Evolutionary conservation across 2,888 invertebrate genomes (phyloP).

Genomic region (Thecophora atra): DNA sequence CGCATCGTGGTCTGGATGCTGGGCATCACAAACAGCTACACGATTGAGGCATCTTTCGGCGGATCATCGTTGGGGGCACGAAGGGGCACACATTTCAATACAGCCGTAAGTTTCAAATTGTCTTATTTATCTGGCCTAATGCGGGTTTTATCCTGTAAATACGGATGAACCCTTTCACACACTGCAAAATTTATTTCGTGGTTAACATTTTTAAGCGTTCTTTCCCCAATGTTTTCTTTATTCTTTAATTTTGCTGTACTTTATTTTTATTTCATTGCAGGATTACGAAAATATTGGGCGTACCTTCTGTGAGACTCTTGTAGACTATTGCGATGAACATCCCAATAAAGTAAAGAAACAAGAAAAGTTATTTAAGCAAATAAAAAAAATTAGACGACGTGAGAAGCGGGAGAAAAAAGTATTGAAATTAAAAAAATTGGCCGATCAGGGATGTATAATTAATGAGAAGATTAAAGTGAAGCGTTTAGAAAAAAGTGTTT

Average conservation of each 20-base stretch:
- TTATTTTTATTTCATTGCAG: no score
- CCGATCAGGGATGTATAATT: conserved; percentile 66
- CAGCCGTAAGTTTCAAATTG: conserved; percentile 67
- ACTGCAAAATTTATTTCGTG: no score
- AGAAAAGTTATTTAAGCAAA: conserved; percentile 61
- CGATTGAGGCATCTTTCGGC: conserved; percentile 94
- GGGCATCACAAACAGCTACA: conserved; percentile 93
- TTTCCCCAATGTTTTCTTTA: conserved; percentile 19
- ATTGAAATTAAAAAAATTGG: conserved; percentile 66
- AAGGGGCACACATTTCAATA: conserved; percentile 84
- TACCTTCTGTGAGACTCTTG: conserved; percentile 90
- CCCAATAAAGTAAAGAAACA: conserved; percentile 76
- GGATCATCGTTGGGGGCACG: conserved; percentile 86
- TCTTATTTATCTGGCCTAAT: no score
- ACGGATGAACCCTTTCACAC: no score
- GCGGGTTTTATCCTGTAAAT: no score
- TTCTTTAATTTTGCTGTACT: conserved; percentile 36
- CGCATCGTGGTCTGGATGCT: conserved; percentile 95
- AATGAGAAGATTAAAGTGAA: conserved; percentile 60
- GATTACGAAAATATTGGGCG: conserved; percentile 86
- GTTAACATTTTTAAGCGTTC: background rate
- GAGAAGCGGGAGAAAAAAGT: conserved; percentile 65
- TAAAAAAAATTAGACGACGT: conserved; percentile 65
- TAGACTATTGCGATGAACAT: conserved; percentile 90
- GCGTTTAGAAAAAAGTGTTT: conserved; percentile 62